These are phyloP conservation scores for Pipistrellus nathusii DNA, from an alignment of 2,797 vertebrate genomes.

Conservation along the genomic window DNA sequence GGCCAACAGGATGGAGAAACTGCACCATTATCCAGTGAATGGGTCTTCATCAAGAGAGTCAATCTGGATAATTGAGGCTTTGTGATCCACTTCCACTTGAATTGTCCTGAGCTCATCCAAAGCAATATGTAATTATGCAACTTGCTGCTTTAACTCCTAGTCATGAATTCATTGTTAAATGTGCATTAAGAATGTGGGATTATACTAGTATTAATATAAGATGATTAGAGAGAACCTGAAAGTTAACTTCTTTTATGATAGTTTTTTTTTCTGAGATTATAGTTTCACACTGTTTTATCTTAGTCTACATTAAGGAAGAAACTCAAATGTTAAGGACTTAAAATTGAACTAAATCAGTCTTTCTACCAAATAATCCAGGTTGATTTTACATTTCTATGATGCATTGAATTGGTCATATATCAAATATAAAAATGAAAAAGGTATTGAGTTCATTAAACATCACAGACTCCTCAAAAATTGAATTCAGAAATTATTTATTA, in stretches of 20 bases:
- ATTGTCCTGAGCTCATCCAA: constrained; percentile 64
- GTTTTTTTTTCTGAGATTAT: constrained; percentile 29
- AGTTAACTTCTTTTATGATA: constrained; percentile 64
- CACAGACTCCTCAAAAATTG: constrained; percentile 45
- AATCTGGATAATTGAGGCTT: constrained; percentile 77
- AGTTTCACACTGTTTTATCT: constrained; percentile 53
- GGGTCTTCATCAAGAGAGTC: constrained; percentile 67
- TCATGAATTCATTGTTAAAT: constrained; percentile 67
- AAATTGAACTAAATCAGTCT: constrained; percentile 65
- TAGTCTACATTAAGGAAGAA: constrained; percentile 51
- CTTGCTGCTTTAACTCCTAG: constrained; percentile 56
- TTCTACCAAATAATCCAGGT: constrained; percentile 59
- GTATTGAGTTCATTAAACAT: constrained; percentile 61
- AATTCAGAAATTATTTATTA: constrained; percentile 69
- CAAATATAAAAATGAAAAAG: constrained; percentile 66
- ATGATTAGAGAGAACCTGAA: constrained; percentile 64
- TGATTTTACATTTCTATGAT: constrained; percentile 72
- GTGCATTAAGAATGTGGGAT: constrained; percentile 44
- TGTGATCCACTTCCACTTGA: constrained; percentile 75
- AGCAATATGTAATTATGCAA: constrained; percentile 73
- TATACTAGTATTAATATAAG: constrained; percentile 66
- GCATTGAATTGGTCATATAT: constrained; percentile 66
- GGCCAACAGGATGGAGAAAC: constrained; percentile 54
- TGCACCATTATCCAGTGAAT: constrained; percentile 67
- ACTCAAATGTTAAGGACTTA: constrained; percentile 67